A percentile compares a stretch with the other conserved stretches of the same genome.
These are phyloP conservation scores for Rhogogaster chlorosoma DNA, from an alignment of 2,888 invertebrate species.

Conservation along the genomic window DNA sequence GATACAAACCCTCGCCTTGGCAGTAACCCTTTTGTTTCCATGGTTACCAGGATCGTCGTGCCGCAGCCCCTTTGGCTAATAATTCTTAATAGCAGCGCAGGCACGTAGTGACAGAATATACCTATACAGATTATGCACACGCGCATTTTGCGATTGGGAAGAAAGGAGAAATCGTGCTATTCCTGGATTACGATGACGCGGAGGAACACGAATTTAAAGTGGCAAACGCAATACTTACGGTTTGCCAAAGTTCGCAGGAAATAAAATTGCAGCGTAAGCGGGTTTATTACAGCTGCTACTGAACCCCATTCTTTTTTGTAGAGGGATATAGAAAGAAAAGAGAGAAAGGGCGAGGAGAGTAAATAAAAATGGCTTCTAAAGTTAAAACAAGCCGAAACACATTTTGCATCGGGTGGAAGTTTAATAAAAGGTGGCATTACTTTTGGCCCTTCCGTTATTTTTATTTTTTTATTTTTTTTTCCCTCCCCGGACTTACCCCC, in stretches of 20 bases:
- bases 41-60: slow-evolving; percentile 34
- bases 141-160: neutral
- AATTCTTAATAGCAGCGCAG: slow-evolving; percentile 4
- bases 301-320: slow-evolving; percentile 3
- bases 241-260: neutral
- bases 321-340: neutral
- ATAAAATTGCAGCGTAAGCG: slow-evolving; percentile 41
- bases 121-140: neutral
- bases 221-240: slow-evolving; percentile 15
- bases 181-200: slow-evolving; percentile 11
- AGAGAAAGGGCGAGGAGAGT: slow-evolving; percentile 9
- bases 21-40: slow-evolving; percentile 46
- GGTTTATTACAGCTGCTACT: slow-evolving; percentile 45
- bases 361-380: slow-evolving; percentile 57
- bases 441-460: slow-evolving; percentile 52
- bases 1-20: slow-evolving; percentile 31
- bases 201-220: neutral
- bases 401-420: slow-evolving; percentile 61
- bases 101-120: neutral
- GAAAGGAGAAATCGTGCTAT: neutral
- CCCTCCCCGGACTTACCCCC: slow-evolving; percentile 49
- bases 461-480: slow-evolving; percentile 22
- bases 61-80: slow-evolving; percentile 23
- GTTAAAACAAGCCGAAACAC: slow-evolving; percentile 59
- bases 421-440: slow-evolving; percentile 64